Percentiles rank a stretch among this genome's conserved stretches.
Evolutionary conservation across 2,113 vertebrate species (phyloP).

Genomic region (Ailurus styani): DNA sequence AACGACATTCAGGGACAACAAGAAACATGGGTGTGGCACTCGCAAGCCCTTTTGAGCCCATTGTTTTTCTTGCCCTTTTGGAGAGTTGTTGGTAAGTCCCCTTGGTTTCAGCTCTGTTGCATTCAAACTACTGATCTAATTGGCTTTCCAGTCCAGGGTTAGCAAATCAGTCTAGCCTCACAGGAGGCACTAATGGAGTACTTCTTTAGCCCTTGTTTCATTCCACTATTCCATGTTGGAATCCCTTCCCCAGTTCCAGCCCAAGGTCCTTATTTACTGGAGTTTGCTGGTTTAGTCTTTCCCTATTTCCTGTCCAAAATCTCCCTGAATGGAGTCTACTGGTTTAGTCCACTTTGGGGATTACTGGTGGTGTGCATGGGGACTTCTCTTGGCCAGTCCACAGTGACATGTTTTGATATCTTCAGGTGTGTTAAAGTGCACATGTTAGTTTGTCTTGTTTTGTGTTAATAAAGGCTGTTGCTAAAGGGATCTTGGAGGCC

Average conservation of each 20-base stretch:
- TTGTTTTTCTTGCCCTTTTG: neutral
- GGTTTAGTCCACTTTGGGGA: neutral
- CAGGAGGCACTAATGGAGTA: neutral
- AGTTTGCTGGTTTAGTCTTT: neutral
- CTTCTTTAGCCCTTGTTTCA: neutral
- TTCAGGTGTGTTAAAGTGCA: neutral
- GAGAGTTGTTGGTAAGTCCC: neutral
- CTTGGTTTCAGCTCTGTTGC: neutral
- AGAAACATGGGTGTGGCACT: neutral
- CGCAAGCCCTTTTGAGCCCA: neutral
- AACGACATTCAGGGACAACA: neutral
- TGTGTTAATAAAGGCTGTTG: neutral
- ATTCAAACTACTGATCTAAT: neutral
- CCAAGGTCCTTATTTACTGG: neutral
- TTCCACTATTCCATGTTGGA: neutral
- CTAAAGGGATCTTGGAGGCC: neutral
- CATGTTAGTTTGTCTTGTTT: neutral
- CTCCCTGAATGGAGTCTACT: neutral
- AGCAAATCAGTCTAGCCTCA: neutral
- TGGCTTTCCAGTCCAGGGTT: neutral
- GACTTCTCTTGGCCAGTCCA: neutral
- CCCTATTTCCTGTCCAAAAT: neutral
- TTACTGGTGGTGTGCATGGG: neutral
- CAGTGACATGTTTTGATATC: neutral
- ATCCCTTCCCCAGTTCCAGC: neutral